Evolutionary conservation across 2,888 invertebrate species (phyloP).

Genomic region (Trichopria drosophilae): DNA sequence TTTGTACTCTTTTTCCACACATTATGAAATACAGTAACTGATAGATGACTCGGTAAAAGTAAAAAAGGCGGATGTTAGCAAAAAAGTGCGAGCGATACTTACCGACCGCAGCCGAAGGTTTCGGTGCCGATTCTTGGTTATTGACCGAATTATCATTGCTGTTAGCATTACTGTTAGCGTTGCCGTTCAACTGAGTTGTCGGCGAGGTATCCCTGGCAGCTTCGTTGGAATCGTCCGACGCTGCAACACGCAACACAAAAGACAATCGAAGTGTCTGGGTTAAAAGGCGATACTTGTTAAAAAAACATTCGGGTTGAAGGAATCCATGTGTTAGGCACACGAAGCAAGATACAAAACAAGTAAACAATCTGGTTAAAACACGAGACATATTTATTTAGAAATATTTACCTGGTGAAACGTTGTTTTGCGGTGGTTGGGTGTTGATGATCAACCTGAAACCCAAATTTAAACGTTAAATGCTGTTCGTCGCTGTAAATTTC

Average conservation of each 20-base stretch:
- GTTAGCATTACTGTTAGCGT: constrained; percentile 55
- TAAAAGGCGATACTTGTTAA: neutral
- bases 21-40: too few relatives aligned
- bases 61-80: too few relatives aligned
- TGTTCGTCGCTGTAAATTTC: too few relatives aligned
- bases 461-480: too few relatives aligned
- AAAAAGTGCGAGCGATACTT: too few relatives aligned
- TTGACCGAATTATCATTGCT: constrained; percentile 48
- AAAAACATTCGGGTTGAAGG: too few relatives aligned
- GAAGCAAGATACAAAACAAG: neutral
- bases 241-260: constrained; percentile 42
- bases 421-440: constrained; percentile 54
- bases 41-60: too few relatives aligned
- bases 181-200: constrained; percentile 58
- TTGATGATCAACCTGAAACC: constrained; percentile 57
- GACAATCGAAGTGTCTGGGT: neutral
- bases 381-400: neutral
- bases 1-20: too few relatives aligned
- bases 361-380: too few relatives aligned
- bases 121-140: constrained; percentile 53
- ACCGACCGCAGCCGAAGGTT: constrained; percentile 52
- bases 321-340: neutral
- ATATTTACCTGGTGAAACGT: constrained; percentile 53
- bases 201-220: constrained; percentile 50
- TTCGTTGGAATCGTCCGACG: constrained; percentile 48